Evolutionary conservation across 2,797 vertebrate genomes (phyloP).

Genomic region (Iguana delicatissima): DNA sequence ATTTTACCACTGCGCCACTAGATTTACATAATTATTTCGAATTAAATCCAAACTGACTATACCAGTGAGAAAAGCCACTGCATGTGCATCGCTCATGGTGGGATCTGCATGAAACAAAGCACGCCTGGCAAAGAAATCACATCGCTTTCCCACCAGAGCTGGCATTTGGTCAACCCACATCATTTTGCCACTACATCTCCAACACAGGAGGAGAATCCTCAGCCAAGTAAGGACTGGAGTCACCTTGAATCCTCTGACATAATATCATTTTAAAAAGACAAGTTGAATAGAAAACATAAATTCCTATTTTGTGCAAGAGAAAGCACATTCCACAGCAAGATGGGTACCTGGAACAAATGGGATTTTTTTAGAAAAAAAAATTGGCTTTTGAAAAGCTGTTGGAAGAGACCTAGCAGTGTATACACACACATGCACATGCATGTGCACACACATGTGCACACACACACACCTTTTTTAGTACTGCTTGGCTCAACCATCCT

Average conservation of each 20-base stretch:
- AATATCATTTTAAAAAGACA: background rate
- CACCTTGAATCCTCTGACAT: background rate
- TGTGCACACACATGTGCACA: background rate
- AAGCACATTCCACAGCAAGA: slow-evolving; percentile 63
- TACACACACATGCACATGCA: background rate
- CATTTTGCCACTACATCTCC: background rate
- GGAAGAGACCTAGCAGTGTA: slow-evolving; percentile 42
- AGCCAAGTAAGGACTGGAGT: background rate
- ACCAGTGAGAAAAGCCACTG: background rate
- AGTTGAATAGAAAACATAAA: slow-evolving; percentile 57
- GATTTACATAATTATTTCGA: background rate
- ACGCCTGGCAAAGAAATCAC: background rate
- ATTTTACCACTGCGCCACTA: background rate
- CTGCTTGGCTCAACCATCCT: slow-evolving; percentile 69
- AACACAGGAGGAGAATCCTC: background rate
- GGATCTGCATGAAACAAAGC: background rate
- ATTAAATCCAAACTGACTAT: background rate
- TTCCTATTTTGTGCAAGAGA: slow-evolving; percentile 62
- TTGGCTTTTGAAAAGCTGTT: slow-evolving; percentile 66
- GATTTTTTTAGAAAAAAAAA: slow-evolving; percentile 6
- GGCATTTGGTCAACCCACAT: background rate
- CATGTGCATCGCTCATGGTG: background rate
- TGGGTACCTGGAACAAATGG: slow-evolving; percentile 64
- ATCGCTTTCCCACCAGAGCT: background rate
- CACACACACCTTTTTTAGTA: slow-evolving; percentile 25